phyloP scores from a whole-genome alignment of 2,888 invertebrate genomes.

The Caenorhabditis sulstoni region DNA sequence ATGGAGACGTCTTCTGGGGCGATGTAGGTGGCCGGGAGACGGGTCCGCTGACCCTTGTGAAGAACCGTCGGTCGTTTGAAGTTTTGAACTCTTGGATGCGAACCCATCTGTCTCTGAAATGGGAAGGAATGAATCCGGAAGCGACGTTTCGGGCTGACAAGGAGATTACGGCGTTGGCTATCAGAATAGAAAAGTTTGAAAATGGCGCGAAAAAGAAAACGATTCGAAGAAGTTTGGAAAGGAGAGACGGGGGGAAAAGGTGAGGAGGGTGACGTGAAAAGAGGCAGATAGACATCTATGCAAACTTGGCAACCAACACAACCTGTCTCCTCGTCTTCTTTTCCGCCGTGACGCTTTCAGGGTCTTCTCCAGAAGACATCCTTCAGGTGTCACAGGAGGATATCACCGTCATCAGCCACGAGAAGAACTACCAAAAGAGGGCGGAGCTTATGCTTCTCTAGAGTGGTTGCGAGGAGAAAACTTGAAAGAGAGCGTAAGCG shows the following conservation, averaged over 20 bases:
- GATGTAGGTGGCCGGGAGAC: conserved; percentile 46
- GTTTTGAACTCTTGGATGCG: conserved; percentile 35
- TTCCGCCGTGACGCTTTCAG: too few relatives aligned
- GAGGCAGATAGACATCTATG: conserved; percentile 14
- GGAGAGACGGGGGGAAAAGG: conserved; percentile 11
- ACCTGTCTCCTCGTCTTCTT: too few relatives aligned
- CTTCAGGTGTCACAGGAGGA: too few relatives aligned
- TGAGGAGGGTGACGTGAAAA: conserved; percentile 11
- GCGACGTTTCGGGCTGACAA: conserved; percentile 3
- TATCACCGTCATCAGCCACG: too few relatives aligned
- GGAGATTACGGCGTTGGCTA: background rate
- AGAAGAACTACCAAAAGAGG: conserved; percentile 5
- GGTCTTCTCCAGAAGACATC: too few relatives aligned
- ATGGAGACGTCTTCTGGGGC: conserved; percentile 64
- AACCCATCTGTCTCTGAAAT: conserved; percentile 32
- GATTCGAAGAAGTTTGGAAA: background rate
- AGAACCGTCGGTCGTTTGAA: conserved; percentile 55
- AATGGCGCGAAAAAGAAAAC: background rate
- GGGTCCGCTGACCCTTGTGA: conserved; percentile 54
- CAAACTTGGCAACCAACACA: conserved; percentile 1
- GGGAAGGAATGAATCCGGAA: background rate
- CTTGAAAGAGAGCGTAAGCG: conserved; percentile 14
- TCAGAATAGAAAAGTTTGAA: background rate
- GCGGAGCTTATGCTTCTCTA: conserved; percentile 3
- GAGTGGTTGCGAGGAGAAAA: conserved; percentile 2